Evolutionary conservation across 2,888 invertebrate genomes (phyloP).

Genomic region (Ormyrus pomaceus): DNA sequence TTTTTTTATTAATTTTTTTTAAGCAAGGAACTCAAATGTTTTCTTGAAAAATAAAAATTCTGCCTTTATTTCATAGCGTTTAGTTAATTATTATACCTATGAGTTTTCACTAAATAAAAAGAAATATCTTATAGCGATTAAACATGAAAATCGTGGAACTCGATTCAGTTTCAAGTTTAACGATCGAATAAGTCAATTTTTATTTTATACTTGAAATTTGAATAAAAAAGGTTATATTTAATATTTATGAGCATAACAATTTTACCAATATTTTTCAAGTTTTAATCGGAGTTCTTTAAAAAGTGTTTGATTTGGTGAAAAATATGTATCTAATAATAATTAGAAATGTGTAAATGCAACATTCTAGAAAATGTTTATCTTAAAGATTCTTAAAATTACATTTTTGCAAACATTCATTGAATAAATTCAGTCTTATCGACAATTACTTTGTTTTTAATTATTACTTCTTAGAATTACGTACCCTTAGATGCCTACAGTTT

Average conservation of each 20-base stretch:
- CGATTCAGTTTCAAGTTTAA: conserved; percentile 21
- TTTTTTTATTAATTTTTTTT: conserved; percentile 12
- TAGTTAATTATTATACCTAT: not conserved
- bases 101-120: conserved; percentile 7
- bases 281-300: conserved; percentile 2
- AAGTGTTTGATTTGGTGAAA: not conserved
- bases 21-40: not conserved
- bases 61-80: conserved; percentile 9
- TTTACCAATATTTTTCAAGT: conserved; percentile 15
- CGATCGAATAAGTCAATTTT: conserved; percentile 13
- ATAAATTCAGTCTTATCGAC: conserved; percentile 52
- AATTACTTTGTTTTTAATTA: conserved; percentile 15
- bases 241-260: not conserved
- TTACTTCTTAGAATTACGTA: not conserved
- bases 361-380: conserved; percentile 38
- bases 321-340: conserved; percentile 26
- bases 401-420: conserved; percentile 47
- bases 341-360: conserved; percentile 40
- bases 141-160: conserved; percentile 13
- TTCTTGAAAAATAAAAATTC: conserved; percentile 23
- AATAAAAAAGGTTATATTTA: conserved; percentile 4
- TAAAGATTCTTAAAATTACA: conserved; percentile 40
- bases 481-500: not conserved
- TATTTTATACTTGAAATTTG: conserved; percentile 33
- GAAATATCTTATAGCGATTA: conserved; percentile 15